Evolutionary conservation across 2,888 invertebrate genomes (phyloP), one percentile per base, ranked within the genome.

Genomic region (Invenusta paracnida): DNA sequence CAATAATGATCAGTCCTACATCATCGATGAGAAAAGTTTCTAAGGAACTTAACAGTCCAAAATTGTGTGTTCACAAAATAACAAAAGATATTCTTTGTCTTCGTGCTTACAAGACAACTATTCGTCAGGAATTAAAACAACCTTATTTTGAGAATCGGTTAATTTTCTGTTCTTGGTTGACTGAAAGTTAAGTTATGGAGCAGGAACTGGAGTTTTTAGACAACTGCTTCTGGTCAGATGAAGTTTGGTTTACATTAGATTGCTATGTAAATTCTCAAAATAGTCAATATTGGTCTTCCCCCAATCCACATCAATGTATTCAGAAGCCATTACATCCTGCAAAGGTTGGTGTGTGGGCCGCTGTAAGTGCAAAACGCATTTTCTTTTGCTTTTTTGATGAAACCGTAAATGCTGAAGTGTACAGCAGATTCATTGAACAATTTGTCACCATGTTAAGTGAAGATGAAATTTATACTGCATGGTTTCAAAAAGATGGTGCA

Each of bases 341-440:
- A 48, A 48, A 48, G 48, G 48, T 48, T 48, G 48, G 48, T 48
- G 48, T 48, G 48, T 48, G 48, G 48, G 48, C 48, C 48, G 17
- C 48, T 48, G 48, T 73, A 73, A 73, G 73, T 73, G 73, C 25
- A 23, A 73, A 73, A 73, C 27, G 25, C 73, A 73, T 73, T 73
- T 73, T 73, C 73, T 73, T 73, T 73, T 73, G 73, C 73, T 73
- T 73, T n/a, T 73, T 73, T 73, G 73, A 73, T 73, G 73, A 73
- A 73, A 73, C 27, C 73, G 2, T 73, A 73, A 73, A 73, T 73
- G 73, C 73, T 73, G 73, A 73, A 73, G 27, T 73, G 73, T 73
- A 73, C 73, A 13, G 73, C 73, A 25, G 73, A 73, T 73, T 73
- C 73, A 73, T 73, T 73, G 73, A 73, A 73, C 73, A 73, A 73